Evolutionary conservation across 2,113 vertebrate species (phyloP), one percentile per base, ranked within the genome.

Genomic region (Notarius quadriscutis): DNA sequence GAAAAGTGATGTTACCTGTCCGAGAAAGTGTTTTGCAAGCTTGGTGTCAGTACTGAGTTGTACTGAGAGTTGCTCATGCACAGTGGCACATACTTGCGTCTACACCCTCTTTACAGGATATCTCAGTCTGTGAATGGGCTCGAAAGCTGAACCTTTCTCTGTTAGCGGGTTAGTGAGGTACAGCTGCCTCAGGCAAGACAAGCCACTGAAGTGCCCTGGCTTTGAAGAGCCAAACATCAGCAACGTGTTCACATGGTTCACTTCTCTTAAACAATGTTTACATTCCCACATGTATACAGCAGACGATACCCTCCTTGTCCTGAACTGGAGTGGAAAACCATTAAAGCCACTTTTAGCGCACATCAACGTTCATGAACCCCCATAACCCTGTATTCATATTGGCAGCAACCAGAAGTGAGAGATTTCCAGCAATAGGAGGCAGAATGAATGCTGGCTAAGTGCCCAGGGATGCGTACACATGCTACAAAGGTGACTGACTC

Each of bases 201-300:
- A 77, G 57, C 65, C 71, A 86, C 80, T 89, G 86, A 90, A 86
- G 30, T 84, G 55, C 89, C 57, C 85, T 71, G 41, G 12, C 50
- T 25, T 22, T 81, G 82, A 55, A 84, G 75, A 65, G 80, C 63
- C 75, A 87, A 27, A 74, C 48, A 63, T 75, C 10, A n/a, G 34
- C 30, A 55, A 5, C 48, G 50, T 12, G 18, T 30, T 15, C 62
- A 50, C 55, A 25, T 20, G 7, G 74, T 7, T 55, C 57, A 60
- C 41, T 30, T 69, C 9, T 27, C 17, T 55, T 69, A 7, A 51
- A 58, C 30, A 41, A 17, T 51, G 81, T 72, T 50, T 77, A 74
- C 55, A 48, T 55, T 69, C 63, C 30, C 67, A 50, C 34, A 69
- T 15, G 25, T 8, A 48, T 53, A 74, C 65, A 30, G 12, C 27